phyloP scores from a whole-genome alignment of 2,113 vertebrate species.

The Myrmecobius fasciatus region DNA sequence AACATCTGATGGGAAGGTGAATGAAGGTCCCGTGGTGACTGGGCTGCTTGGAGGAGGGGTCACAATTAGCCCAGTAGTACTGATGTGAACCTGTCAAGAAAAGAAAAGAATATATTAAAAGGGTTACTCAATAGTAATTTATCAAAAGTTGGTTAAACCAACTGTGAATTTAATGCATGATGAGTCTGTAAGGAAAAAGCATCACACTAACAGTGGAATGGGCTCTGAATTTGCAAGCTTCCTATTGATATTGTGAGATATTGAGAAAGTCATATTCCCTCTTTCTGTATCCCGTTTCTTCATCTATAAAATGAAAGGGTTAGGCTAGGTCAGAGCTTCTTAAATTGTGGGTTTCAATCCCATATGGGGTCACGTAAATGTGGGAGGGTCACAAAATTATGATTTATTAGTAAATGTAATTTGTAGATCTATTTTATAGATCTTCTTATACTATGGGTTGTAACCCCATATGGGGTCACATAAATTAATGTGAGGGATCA shows the following conservation, averaged over 20 bases:
- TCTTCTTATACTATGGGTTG: too few species aligned
- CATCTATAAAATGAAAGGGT: background rate
- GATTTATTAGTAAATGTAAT: too few species aligned
- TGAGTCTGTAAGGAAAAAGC: background rate
- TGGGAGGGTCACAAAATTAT: too few species aligned
- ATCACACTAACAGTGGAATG: background rate
- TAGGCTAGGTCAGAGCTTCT: background rate
- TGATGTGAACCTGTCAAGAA: conserved; percentile 94
- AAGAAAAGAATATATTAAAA: conserved; percentile 18
- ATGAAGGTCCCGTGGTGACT: conserved; percentile 94
- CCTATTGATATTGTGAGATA: background rate
- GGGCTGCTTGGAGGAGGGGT: conserved; percentile 98
- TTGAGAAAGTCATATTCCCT: background rate
- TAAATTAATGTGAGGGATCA: too few species aligned
- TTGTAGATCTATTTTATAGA: too few species aligned
- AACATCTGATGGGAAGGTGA: conserved; percentile 94
- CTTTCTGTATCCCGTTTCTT: background rate
- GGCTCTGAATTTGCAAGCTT: background rate
- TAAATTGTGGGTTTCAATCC: too few species aligned
- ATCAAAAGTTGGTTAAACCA: background rate
- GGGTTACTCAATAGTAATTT: background rate
- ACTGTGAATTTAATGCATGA: background rate
- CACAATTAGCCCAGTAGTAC: conserved; percentile 96
- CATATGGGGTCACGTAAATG: too few species aligned
- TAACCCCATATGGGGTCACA: too few species aligned